A percentile compares a stretch with the other conserved stretches of the same genome.
phyloP scores from a whole-genome alignment of 2,797 vertebrate species.

The Lerista edwardsae region DNA sequence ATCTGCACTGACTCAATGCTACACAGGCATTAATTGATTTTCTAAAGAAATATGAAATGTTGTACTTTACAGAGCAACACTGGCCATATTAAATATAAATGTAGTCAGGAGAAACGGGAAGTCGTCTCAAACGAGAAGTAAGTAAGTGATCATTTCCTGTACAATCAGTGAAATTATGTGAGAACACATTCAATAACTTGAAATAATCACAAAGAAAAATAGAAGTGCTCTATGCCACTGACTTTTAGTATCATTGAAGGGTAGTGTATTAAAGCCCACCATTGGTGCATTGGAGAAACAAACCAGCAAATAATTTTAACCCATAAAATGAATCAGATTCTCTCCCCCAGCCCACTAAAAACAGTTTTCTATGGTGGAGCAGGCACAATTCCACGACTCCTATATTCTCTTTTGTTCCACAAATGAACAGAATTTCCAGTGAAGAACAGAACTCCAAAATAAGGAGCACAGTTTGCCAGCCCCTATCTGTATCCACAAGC shows the following conservation, averaged over 20 bases:
- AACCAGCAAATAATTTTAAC: not conserved
- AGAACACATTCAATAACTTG: not conserved
- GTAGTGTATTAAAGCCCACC: not conserved
- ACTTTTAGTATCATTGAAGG: not conserved
- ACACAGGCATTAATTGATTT: not conserved
- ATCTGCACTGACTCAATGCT: not conserved
- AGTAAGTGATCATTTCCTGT: not conserved
- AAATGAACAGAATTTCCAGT: not conserved
- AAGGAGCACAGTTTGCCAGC: not conserved
- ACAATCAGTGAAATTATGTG: not conserved
- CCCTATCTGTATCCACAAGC: not conserved
- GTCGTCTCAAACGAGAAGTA: not conserved
- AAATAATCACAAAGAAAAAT: not conserved
- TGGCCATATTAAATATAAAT: not conserved
- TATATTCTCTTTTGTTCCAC: not conserved
- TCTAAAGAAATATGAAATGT: not conserved
- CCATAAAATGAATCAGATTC: not conserved
- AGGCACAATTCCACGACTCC: not conserved
- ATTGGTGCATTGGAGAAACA: not conserved
- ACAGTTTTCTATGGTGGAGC: no score
- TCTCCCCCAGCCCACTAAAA: no score
- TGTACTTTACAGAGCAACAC: not conserved
- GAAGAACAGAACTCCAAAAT: not conserved
- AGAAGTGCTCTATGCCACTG: not conserved
- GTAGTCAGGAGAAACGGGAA: not conserved